A percentile compares a stretch with the other conserved stretches of the same genome.
These are phyloP conservation scores for Leptopilina myrica DNA, from an alignment of 2,888 invertebrate genomes.

Conservation along the genomic window DNA sequence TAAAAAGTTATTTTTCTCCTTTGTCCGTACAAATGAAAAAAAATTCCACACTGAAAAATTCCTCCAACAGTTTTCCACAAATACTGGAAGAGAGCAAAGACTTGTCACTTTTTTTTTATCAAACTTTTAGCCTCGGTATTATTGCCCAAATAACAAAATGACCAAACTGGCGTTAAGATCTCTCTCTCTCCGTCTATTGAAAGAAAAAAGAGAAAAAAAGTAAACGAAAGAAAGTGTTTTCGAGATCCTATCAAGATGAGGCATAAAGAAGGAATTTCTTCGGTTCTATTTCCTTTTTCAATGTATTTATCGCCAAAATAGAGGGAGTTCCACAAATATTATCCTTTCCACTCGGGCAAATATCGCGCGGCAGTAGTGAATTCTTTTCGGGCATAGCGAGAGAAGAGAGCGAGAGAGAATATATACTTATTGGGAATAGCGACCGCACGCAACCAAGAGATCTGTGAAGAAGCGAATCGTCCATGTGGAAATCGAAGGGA, in stretches of 20 bases:
- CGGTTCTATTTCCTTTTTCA: slow-evolving; percentile 50
- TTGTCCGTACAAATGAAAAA: too few species aligned
- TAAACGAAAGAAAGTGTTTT: slow-evolving; percentile 22
- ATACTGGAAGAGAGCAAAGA: slow-evolving; percentile 2
- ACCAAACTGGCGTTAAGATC: slow-evolving; percentile 13
- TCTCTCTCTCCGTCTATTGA: too few species aligned
- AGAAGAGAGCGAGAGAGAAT: too few species aligned
- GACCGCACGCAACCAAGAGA: slow-evolving; percentile 14
- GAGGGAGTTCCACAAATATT: slow-evolving; percentile 59
- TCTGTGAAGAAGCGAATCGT: slow-evolving; percentile 1
- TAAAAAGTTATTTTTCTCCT: background rate
- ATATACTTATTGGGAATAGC: background rate
- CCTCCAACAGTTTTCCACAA: too few species aligned
- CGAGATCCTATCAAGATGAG: slow-evolving; percentile 31
- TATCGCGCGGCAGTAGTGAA: slow-evolving; percentile 50
- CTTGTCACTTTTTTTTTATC: slow-evolving; percentile 21
- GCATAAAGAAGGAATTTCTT: slow-evolving; percentile 52
- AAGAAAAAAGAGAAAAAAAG: slow-evolving; percentile 7
- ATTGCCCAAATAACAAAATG: slow-evolving; percentile 32
- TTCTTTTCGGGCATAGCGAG: slow-evolving; percentile 49
- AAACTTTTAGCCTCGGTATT: background rate
- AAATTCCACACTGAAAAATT: too few species aligned
- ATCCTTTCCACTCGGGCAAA: slow-evolving; percentile 59
- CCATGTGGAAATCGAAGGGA: slow-evolving; percentile 47
- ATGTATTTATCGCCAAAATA: slow-evolving; percentile 23